phyloP scores from a whole-genome alignment of 2,888 invertebrate genomes.

The Caenorhabditis doughertyi region DNA sequence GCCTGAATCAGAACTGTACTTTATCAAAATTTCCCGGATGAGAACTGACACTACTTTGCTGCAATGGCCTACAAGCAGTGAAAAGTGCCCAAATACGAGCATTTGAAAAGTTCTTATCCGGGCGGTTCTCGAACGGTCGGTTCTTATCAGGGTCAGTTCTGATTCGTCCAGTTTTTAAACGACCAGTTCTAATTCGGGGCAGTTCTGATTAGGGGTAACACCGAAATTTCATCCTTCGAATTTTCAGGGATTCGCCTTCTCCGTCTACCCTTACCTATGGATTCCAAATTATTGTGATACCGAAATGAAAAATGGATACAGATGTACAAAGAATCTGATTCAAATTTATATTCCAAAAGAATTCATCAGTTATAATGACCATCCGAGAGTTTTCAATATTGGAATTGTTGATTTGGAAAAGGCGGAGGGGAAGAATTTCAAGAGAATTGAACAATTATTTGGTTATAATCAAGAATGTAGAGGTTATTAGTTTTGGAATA shows the following conservation, averaged over 20 bases:
- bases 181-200: neutral
- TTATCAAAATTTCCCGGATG: too few relatives aligned
- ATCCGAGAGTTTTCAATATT: slow-evolving; percentile 12
- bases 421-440: slow-evolving; percentile 8
- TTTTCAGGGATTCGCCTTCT: neutral
- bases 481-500: neutral
- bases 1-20: too few relatives aligned
- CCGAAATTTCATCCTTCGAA: neutral
- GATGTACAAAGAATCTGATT: slow-evolving; percentile 19
- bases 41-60: too few relatives aligned
- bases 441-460: slow-evolving; percentile 6
- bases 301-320: neutral
- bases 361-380: slow-evolving; percentile 1
- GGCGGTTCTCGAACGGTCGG: too few relatives aligned
- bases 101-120: too few relatives aligned
- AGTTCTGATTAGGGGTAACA: neutral
- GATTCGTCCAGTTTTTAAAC: neutral
- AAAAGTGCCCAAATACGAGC: too few relatives aligned
- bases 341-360: neutral
- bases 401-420: slow-evolving; percentile 8
- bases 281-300: slow-evolving; percentile 15
- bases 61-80: too few relatives aligned
- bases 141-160: too few relatives aligned
- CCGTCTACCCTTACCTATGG: slow-evolving; percentile 15
- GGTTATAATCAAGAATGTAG: slow-evolving; percentile 15